Conservation (phyloP, 2,797 vertebrate species). For the Gymnoscopelus braueri region DNA sequence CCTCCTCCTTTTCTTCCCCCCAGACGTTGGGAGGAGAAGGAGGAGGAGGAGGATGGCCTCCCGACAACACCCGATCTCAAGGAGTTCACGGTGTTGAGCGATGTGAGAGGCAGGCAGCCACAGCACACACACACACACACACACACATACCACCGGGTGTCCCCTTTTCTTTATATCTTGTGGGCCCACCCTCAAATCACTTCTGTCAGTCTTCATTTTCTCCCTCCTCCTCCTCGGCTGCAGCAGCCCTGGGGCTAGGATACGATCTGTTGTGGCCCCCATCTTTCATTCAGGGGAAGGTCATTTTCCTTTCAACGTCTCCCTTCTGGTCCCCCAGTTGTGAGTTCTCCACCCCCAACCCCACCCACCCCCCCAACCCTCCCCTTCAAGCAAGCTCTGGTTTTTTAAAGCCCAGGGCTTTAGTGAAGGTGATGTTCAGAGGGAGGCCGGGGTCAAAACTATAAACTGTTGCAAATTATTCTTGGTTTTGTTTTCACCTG, state of each 20-base stretch:
- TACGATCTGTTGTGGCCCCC: slow-evolving; percentile 16
- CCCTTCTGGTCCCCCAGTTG: slow-evolving; percentile 50
- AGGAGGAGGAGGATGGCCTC: background rate
- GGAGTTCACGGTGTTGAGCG: slow-evolving; percentile 52
- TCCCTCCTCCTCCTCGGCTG: background rate
- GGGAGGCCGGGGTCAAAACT: background rate
- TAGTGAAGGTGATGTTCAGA: slow-evolving; percentile 37
- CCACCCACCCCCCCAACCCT: slow-evolving; percentile 49
- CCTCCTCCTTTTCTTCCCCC: slow-evolving; percentile 9
- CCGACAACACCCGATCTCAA: slow-evolving; percentile 2
- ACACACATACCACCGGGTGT: slow-evolving; percentile 41
- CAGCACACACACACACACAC: slow-evolving; percentile 34
- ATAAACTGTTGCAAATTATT: slow-evolving; percentile 9
- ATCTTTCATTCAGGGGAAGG: slow-evolving; percentile 39
- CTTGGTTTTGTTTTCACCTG: slow-evolving; percentile 37
- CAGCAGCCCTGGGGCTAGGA: slow-evolving; percentile 27
- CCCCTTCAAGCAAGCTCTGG: slow-evolving; percentile 40
- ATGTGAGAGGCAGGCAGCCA: slow-evolving; percentile 41
- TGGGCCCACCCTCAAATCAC: slow-evolving; percentile 42
- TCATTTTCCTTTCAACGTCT: slow-evolving; percentile 46
- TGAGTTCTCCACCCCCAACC: slow-evolving; percentile 72
- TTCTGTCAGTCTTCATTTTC: slow-evolving; percentile 62
- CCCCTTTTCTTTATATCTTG: slow-evolving; percentile 32
- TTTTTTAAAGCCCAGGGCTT: slow-evolving; percentile 64
- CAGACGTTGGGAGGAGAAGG: background rate